Conservation (phyloP, 2,888 invertebrate genomes). For the Vesta saturnalis region DNA sequence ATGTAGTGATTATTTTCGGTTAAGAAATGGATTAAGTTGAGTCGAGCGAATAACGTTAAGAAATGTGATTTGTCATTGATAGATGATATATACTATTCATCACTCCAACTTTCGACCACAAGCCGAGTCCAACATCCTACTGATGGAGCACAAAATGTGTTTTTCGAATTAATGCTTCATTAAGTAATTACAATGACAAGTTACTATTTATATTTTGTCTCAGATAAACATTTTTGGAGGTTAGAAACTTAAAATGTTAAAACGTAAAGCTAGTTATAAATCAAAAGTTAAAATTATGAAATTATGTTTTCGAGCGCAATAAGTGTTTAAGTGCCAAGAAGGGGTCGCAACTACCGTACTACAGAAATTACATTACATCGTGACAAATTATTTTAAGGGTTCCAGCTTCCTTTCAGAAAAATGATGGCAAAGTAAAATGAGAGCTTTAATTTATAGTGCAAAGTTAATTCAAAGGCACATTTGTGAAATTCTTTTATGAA, state of each 20-base stretch:
- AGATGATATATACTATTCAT: conserved; percentile 61
- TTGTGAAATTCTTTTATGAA: conserved; percentile 27
- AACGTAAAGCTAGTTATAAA: neutral
- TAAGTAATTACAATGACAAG: conserved; percentile 13
- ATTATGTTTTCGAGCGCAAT: neutral
- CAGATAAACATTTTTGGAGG: too few species aligned
- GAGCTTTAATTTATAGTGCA: conserved; percentile 25
- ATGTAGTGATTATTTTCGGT: conserved; percentile 7
- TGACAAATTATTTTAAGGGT: neutral
- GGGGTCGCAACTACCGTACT: neutral
- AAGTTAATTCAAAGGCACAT: conserved; percentile 27
- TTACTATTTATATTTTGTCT: too few species aligned
- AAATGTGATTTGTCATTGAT: conserved; percentile 63
- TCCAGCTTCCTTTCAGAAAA: neutral
- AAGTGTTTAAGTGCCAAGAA: conserved; percentile 1
- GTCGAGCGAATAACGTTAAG: conserved; percentile 48
- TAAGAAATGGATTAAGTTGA: conserved; percentile 12
- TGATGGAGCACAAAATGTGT: conserved; percentile 58
- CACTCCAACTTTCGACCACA: conserved; percentile 50
- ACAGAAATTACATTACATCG: neutral
- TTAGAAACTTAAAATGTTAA: neutral
- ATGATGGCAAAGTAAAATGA: neutral
- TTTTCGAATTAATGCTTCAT: conserved; percentile 28
- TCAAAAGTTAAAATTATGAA: neutral
- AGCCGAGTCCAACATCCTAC: conserved; percentile 50